A percentile compares a stretch with the other conserved stretches of the same genome.
phyloP scores from a whole-genome alignment of 2,797 vertebrate species.

The Malurus leucopterus region DNA sequence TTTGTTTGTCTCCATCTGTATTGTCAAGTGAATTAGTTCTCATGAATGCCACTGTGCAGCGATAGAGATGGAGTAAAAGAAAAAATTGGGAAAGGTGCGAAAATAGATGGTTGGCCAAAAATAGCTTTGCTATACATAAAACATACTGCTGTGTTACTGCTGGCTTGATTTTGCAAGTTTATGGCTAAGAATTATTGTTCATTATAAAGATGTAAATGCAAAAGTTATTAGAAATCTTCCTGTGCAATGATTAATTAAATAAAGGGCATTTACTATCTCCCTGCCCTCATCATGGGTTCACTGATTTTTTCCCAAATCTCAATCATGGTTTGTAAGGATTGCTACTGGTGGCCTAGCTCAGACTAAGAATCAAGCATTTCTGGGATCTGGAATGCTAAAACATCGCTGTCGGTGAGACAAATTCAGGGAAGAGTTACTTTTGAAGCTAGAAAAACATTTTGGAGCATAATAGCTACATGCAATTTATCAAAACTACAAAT shows the following conservation, averaged over 20 bases:
- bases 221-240: not conserved
- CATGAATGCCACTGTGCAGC: not conserved
- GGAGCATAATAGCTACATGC: not conserved
- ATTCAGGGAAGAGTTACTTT: not conserved
- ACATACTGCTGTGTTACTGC: not conserved
- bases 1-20: not conserved
- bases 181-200: not conserved
- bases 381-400: not conserved
- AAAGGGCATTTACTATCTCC: not conserved
- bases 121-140: not conserved
- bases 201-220: not conserved
- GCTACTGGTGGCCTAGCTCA: not conserved
- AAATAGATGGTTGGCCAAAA: not conserved
- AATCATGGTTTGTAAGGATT: not conserved
- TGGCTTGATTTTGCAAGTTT: not conserved
- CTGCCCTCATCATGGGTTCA: rapidly evolving
- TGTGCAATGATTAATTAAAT: not conserved
- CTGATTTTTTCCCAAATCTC: not conserved
- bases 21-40: not conserved
- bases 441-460: not conserved
- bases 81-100: not conserved
- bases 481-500: not conserved
- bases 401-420: not conserved
- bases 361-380: not conserved
- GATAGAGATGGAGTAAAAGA: not conserved